Base-by-base conservation (phyloP, 2,113 vertebrate genomes). In the Alectura lathami region DNA sequence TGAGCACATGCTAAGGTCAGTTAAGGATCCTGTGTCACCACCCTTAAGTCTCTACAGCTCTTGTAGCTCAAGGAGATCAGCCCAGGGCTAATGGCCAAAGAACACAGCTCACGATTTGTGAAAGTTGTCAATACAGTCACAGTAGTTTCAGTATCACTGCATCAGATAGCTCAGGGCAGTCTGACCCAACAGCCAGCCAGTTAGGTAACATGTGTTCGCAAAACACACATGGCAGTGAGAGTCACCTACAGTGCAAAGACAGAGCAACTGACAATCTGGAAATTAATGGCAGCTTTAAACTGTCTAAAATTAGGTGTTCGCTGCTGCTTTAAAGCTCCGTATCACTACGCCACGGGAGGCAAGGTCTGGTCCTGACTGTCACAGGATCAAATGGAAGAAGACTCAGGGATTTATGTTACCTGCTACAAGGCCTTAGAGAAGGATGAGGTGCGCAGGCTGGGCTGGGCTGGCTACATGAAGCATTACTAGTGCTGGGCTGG, bases 11-110 rank as follows among this genome's bases (percentile, higher is more conserved):
- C n/a, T 90, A 50, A 89, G 86, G 88, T 91, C 83, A 93, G 7
- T 53, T 95, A 87, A 94, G 94, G 93, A 88, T 42, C 93, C 34
- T 9, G 32, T 64, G 86, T 78, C 69, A 70, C 56, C 69, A 74
- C 56, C 51, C 82, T 54, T 75, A 94, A 96, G 70, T 53, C 74
- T 82, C 73, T 83, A 42, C 2, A 53, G 83, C 70, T 93, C 66
- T 53, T 86, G 36, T 21, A 77, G 36, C 63, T 86, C 50, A 83
- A 42, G 83, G 62, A 83, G 59, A 86, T 91, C 66, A 92, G 45
- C 38, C 13, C 56, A 45, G 43, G 67, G 48, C 80, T 96, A 84
- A 82, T 24, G 79, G 67, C 50, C 78, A n/a, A 59, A 81, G 30
- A 82, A 48, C 62, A 92, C 34, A 91, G 57, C 76, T 91, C 83